Evolutionary conservation across 2,888 invertebrate species (phyloP), one percentile per base, ranked within the genome.

Genomic region (Deladenus siricidicola): DNA sequence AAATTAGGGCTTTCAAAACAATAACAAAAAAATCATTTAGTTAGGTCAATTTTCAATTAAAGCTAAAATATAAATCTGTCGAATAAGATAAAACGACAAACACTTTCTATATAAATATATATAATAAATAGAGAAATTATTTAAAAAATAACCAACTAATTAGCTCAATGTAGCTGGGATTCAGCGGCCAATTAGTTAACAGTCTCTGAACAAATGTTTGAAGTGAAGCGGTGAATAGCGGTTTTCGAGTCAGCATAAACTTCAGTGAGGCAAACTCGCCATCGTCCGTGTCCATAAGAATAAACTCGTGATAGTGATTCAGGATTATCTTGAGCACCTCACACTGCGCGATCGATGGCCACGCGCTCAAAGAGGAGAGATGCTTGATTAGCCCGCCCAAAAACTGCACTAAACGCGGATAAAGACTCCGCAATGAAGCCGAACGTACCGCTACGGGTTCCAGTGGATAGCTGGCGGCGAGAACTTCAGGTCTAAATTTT

Each of bases 201-300:
- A 59, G 44, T 29, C 52, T 30, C 23, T 60, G 58, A 34, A 60
- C 14, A 50, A 60, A 60, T 26, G 29, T 60, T 23, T 59, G 60
- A 17, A 60, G 45, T 1, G 54, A 28, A 19, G 30, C 50, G 23
- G 51, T 47, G 26, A 60, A 59, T 19, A 60, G 24, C 8, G 60
- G 58, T 4, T 59, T 60, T 56, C 59, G 26, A 43, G 29, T 19
- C 43, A 61, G 21, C 49, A 43, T 43, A 19, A 51, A 34, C 49
- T 61, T 61, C 14, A 61, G 52, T 21, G 58, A 42, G 4, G 47
- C 30, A 42, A 61, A 60, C 19, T 61, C 62, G n/a, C 24, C 24
- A 44, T 61, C 62, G 14, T 61, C 62, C 10, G 57, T 61, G n/a
- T 61, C 62, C 19, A 26, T 23, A 10, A 61, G 34, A 29, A 61